Evolutionary conservation across 2,797 vertebrate genomes (phyloP).

Genomic region (Hipposideros larvatus): DNA sequence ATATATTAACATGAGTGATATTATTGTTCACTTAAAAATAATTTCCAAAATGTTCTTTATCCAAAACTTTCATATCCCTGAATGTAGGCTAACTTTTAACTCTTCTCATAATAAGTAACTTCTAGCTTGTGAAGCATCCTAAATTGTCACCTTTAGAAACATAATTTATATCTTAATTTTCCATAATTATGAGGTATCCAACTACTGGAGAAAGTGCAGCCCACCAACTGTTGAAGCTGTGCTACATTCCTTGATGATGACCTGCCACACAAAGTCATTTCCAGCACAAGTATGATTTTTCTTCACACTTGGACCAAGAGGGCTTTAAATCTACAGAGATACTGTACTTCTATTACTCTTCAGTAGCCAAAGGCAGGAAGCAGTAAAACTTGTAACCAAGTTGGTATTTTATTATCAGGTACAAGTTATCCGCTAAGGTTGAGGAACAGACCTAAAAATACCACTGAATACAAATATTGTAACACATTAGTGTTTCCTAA

Average conservation of each 20-base stretch:
- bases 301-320: background rate
- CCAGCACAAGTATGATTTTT: background rate
- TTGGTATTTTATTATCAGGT: background rate
- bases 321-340: background rate
- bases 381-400: background rate
- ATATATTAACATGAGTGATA: background rate
- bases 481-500: background rate
- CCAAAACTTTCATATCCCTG: background rate
- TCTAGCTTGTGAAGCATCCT: background rate
- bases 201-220: background rate
- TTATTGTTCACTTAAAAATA: constrained; percentile 14
- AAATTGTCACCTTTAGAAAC: constrained; percentile 15
- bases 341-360: background rate
- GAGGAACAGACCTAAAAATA: background rate
- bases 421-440: background rate
- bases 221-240: background rate
- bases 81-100: background rate
- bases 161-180: background rate
- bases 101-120: background rate
- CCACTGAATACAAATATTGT: background rate
- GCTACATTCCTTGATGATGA: background rate
- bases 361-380: background rate
- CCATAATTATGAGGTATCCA: background rate
- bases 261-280: background rate
- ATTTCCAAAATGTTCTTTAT: background rate